phyloP scores from a whole-genome alignment of 2,888 invertebrate genomes.

The Scaptomyza flava region DNA sequence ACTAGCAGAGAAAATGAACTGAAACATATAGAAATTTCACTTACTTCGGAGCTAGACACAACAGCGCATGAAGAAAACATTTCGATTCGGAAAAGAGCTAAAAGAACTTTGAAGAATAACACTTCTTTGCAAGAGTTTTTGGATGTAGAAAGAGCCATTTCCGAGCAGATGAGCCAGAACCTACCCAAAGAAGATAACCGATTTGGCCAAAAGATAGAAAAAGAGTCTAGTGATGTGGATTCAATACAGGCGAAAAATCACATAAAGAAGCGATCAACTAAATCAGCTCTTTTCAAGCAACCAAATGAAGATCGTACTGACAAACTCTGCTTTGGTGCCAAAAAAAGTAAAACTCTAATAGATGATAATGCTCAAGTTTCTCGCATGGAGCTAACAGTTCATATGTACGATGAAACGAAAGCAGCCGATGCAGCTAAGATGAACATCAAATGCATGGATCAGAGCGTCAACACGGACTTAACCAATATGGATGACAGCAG shows the following conservation, averaged over 20 bases:
- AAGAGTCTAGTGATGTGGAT: conserved; percentile 10
- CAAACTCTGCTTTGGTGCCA: neutral
- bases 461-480: conserved; percentile 13
- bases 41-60: conserved; percentile 8
- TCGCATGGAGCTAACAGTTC: conserved; percentile 23
- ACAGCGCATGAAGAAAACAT: neutral
- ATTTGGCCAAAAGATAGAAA: neutral
- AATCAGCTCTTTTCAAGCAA: neutral
- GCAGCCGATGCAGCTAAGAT: neutral
- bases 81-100: neutral
- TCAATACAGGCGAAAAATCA: neutral
- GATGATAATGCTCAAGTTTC: conserved; percentile 13
- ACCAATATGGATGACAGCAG: conserved; percentile 18
- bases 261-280: conserved; percentile 11
- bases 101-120: neutral
- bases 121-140: conserved; percentile 12
- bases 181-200: no score
- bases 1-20: neutral
- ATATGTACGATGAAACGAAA: conserved; percentile 25
- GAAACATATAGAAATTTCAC: neutral
- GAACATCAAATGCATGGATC: neutral
- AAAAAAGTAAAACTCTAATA: neutral
- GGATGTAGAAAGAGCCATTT: neutral
- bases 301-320: neutral
- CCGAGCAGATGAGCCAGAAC: neutral